phyloP scores from a whole-genome alignment of 2,113 vertebrate genomes.

The Macquaria ambigua region DNA sequence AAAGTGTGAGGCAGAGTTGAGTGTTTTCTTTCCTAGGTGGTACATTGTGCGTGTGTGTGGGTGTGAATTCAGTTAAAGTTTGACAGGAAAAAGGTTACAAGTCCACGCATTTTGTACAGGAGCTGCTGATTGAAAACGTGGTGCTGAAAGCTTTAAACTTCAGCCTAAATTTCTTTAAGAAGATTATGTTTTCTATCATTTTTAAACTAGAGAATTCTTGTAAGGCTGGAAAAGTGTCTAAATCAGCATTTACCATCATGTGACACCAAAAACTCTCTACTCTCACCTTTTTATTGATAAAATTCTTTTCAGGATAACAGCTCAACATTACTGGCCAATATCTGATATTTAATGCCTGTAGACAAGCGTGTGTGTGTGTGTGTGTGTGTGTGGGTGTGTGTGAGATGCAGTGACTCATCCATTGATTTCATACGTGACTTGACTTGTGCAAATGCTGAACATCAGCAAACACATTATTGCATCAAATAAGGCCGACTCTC shows the following conservation, averaged over 20 bases:
- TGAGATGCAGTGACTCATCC: conserved; percentile 29
- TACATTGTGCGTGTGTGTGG: neutral
- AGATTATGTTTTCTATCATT: neutral
- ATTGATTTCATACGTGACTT: conserved; percentile 21
- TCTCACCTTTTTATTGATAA: neutral
- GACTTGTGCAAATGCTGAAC: conserved; percentile 26
- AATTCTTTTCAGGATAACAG: neutral
- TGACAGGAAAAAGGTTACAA: neutral
- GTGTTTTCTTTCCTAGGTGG: neutral
- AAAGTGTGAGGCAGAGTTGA: conserved; percentile 16
- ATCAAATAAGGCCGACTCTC: conserved; percentile 40
- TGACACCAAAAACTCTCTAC: neutral
- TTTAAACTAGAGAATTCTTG: neutral
- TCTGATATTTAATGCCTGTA: neutral
- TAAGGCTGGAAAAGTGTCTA: neutral
- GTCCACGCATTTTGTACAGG: neutral
- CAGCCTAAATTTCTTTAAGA: neutral
- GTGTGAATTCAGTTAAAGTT: neutral
- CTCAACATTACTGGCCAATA: neutral
- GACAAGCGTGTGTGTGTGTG: neutral
- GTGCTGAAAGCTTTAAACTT: neutral
- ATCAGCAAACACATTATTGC: conserved; percentile 42
- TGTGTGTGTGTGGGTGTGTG: neutral
- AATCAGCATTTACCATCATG: neutral
- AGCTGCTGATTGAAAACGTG: neutral